A percentile compares a stretch with the other conserved stretches of the same genome.
Conservation (phyloP, 1,140 invertebrate genomes). For the Meloidogyne chitwoodi region DNA sequence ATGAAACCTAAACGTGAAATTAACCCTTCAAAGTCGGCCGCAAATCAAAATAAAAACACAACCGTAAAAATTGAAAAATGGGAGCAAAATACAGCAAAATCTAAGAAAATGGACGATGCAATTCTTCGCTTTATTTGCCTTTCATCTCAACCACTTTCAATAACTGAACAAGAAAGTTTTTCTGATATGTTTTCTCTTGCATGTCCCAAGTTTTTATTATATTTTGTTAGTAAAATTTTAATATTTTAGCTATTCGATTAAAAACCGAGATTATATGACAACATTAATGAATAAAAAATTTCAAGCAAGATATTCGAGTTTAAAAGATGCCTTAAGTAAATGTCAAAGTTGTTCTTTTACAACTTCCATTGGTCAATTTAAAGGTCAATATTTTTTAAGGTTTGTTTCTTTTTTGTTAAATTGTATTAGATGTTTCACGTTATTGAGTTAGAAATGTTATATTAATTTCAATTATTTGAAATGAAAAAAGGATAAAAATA, state of each 20-base stretch:
- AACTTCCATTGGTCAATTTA: neutral
- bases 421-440: too few relatives aligned
- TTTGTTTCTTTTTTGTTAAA: neutral
- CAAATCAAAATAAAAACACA: neutral
- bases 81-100: neutral
- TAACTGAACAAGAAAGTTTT: neutral
- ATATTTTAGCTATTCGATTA: neutral
- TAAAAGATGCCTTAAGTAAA: neutral
- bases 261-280: neutral
- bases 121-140: neutral
- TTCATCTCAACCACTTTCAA: neutral
- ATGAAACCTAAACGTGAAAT: neutral
- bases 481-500: too few relatives aligned
- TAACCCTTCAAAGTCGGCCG: neutral
- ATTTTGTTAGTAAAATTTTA: neutral
- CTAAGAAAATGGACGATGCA: neutral
- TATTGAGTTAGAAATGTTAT: too few relatives aligned
- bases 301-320: neutral
- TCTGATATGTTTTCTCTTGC: neutral
- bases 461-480: too few relatives aligned
- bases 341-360: neutral
- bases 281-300: neutral
- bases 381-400: neutral
- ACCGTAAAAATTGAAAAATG: neutral
- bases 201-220: neutral